These are phyloP conservation scores for Drosophila nikananu DNA, from an alignment of 1,140 invertebrate genomes.

Conservation along the genomic window DNA sequence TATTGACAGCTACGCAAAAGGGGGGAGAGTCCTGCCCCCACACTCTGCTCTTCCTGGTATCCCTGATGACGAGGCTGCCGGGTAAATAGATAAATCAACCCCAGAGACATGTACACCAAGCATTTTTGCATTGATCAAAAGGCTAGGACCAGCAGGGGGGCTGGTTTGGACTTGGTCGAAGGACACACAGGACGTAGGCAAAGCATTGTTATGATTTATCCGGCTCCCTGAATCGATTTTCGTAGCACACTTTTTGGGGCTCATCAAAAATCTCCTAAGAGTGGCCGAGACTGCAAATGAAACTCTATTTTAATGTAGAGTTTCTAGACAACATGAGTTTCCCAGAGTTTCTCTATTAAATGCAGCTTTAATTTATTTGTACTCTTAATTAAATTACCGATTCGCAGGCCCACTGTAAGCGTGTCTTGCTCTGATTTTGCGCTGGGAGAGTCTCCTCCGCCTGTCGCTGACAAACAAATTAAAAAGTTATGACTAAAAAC, in stretches of 20 bases:
- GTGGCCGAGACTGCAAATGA: background rate
- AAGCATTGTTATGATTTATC: conserved; percentile 70
- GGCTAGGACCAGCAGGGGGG: background rate
- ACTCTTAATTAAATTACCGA: background rate
- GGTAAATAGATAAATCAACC: conserved; percentile 84
- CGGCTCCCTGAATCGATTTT: conserved; percentile 60
- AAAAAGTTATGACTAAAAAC: conserved; percentile 82
- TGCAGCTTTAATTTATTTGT: background rate
- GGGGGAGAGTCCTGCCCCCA: conserved; percentile 7
- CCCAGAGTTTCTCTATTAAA: background rate
- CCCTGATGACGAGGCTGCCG: conserved; percentile 45
- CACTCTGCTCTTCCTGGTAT: conserved; percentile 1
- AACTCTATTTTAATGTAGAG: background rate
- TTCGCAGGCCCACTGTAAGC: background rate
- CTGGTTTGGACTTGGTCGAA: background rate
- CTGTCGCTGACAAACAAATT: conserved; percentile 80
- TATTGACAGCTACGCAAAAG: conserved; percentile 70
- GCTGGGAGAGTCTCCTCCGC: conserved; percentile 19
- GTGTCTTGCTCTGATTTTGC: conserved; percentile 7
- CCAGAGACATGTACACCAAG: conserved; percentile 77
- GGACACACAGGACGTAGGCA: conserved; percentile 4
- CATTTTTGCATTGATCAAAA: conserved; percentile 81
- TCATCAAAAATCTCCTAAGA: conserved; percentile 31
- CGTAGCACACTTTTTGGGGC: conserved; percentile 58
- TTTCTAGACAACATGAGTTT: background rate